Conservation (phyloP, 2,888 invertebrate genomes). For the Griposia aprilina region DNA sequence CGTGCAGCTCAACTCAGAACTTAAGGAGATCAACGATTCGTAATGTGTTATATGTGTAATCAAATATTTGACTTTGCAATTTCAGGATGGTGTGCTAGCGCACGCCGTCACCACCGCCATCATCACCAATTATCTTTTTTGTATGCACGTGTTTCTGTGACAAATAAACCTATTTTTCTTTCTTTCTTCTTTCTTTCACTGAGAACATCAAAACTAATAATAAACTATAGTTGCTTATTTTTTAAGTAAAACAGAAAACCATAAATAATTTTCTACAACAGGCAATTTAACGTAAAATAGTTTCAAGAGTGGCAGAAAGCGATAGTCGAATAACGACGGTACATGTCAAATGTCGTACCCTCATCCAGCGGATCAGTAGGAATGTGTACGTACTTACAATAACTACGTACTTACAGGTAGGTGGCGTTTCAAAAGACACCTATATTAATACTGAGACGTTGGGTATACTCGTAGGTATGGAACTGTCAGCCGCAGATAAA, state of each 20-base stretch:
- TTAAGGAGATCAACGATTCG: too few species aligned
- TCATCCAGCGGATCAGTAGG: slow-evolving; percentile 46
- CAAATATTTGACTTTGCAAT: background rate
- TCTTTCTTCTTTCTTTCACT: too few species aligned
- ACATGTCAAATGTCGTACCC: slow-evolving; percentile 64
- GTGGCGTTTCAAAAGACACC: slow-evolving; percentile 18
- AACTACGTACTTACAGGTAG: background rate
- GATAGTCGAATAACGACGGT: slow-evolving; percentile 53
- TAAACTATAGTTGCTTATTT: background rate
- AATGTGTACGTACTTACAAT: slow-evolving; percentile 3
- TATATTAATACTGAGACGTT: slow-evolving; percentile 10
- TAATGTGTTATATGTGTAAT: too few species aligned
- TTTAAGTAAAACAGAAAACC: background rate
- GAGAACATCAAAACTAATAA: background rate
- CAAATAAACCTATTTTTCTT: too few species aligned
- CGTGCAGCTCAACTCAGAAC: too few species aligned
- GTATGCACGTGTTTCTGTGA: too few species aligned
- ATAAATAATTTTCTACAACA: background rate
- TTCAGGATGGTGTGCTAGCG: background rate
- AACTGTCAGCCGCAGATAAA: slow-evolving; percentile 9
- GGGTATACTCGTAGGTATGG: background rate
- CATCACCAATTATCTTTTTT: too few species aligned
- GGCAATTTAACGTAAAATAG: slow-evolving; percentile 10
- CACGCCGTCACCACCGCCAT: background rate
- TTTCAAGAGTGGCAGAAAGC: slow-evolving; percentile 25